A percentile compares a stretch with the other conserved stretches of the same genome.
Evolutionary conservation across 2,888 invertebrate genomes (phyloP).

Genomic region (Cetonia aurata): DNA sequence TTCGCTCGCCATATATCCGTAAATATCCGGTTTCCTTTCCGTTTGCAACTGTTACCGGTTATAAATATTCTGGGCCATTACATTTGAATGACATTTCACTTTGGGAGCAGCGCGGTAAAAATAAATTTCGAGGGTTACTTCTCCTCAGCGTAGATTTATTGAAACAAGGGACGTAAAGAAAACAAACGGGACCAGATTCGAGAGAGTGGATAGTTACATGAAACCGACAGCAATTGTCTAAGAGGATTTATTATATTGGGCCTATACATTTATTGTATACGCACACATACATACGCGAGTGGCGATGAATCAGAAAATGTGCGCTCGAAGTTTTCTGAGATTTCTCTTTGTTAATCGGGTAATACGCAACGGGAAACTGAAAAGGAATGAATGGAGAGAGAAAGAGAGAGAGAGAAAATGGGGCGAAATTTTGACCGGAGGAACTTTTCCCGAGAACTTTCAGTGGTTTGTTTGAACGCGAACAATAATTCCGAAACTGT

Average conservation of each 20-base stretch:
- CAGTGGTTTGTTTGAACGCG: conserved; percentile 24
- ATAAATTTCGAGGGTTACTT: conserved; percentile 40
- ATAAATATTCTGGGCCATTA: conserved; percentile 45
- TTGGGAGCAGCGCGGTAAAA: conserved; percentile 44
- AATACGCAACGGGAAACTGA: no score
- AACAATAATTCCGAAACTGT: conserved; percentile 28
- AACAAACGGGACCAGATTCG: conserved; percentile 35
- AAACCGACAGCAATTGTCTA: conserved; percentile 35
- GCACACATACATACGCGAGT: no score
- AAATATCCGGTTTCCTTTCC: conserved; percentile 11
- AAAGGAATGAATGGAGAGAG: no score
- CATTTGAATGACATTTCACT: conserved; percentile 45
- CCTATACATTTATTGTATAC: no score
- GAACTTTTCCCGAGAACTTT: conserved; percentile 14
- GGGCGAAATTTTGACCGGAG: conserved; percentile 6
- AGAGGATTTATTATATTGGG: conserved; percentile 24
- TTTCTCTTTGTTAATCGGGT: no score
- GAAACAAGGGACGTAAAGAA: conserved; percentile 39
- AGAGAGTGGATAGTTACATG: conserved; percentile 23
- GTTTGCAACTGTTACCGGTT: conserved; percentile 32
- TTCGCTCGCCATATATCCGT: no score
- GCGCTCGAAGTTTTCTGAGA: neutral
- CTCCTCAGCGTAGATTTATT: conserved; percentile 35
- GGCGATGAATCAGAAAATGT: no score
- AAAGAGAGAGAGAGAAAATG: neutral